Percentiles rank a stretch among this genome's conserved stretches.
phyloP scores from a whole-genome alignment of 2,888 invertebrate species.

The Scrobipalpa atriplicella region DNA sequence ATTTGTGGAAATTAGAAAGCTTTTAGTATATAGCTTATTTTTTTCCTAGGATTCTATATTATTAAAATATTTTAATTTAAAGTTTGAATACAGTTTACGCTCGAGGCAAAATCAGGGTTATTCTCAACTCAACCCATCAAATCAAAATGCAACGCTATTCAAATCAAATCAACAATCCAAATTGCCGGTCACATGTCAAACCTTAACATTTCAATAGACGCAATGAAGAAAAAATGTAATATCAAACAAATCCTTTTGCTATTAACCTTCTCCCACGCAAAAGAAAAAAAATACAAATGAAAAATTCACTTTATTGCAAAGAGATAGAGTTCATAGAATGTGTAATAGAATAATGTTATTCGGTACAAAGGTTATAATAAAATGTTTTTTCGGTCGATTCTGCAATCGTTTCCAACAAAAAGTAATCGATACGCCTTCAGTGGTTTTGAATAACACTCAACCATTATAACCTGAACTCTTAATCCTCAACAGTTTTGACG shows the following conservation, averaged over 20 bases:
- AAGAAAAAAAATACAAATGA: slow-evolving; percentile 1
- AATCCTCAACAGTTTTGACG: background rate
- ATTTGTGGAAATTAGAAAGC: too few relatives aligned
- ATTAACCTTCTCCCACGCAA: slow-evolving; percentile 30
- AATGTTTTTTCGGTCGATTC: slow-evolving; percentile 63
- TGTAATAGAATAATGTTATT: slow-evolving; percentile 39
- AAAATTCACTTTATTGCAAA: background rate
- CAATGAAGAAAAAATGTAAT: slow-evolving; percentile 27
- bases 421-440: slow-evolving; percentile 73
- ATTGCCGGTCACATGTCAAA: slow-evolving; percentile 34
- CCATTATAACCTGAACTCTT: slow-evolving; percentile 43
- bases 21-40: too few relatives aligned
- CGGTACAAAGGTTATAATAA: slow-evolving; percentile 56
- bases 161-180: slow-evolving; percentile 30
- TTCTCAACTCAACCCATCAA: background rate
- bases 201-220: slow-evolving; percentile 28
- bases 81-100: background rate
- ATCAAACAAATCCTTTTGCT: slow-evolving; percentile 32
- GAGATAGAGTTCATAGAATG: background rate
- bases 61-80: too few relatives aligned
- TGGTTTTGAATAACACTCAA: slow-evolving; percentile 61
- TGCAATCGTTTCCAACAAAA: slow-evolving; percentile 65
- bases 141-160: slow-evolving; percentile 27
- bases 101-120: slow-evolving; percentile 2
- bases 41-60: too few relatives aligned